Evolutionary conservation across 2,113 vertebrate genomes (phyloP).

Genomic region (Sprattus sprattus): DNA sequence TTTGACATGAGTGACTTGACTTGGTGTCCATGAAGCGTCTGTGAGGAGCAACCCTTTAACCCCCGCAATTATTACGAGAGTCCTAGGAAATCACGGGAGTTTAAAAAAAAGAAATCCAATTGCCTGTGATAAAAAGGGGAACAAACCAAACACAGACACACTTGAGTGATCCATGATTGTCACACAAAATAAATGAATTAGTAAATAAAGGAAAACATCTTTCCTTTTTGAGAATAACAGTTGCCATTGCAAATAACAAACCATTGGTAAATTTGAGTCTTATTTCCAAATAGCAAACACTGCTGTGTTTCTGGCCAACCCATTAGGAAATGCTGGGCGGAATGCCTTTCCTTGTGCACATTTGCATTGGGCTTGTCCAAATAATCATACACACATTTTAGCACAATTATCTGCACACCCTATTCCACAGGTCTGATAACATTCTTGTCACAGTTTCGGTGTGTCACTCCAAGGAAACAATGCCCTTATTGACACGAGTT

Average conservation of each 20-base stretch:
- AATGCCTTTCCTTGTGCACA: constrained; percentile 50
- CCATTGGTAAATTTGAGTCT: neutral
- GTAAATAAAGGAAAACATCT: neutral
- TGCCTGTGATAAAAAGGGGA: neutral
- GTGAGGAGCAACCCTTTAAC: constrained; percentile 61
- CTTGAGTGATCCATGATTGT: neutral
- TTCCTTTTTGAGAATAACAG: neutral
- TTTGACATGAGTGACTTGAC: constrained; percentile 73
- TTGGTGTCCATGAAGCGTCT: constrained; percentile 59
- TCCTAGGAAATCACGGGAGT: constrained; percentile 62
- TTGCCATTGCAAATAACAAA: no score
- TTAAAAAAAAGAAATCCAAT: constrained; percentile 21
- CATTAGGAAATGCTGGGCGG: constrained; percentile 42
- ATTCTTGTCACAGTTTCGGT: constrained; percentile 81
- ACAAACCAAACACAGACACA: neutral
- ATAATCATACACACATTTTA: constrained; percentile 80
- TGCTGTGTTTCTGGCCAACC: constrained; percentile 7
- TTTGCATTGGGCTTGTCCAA: constrained; percentile 74
- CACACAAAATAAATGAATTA: neutral
- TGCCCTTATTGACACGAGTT: constrained; percentile 81
- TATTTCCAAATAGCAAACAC: constrained; percentile 16
- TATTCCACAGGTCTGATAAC: constrained; percentile 84
- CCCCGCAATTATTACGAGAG: constrained; percentile 61
- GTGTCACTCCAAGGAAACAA: constrained; percentile 82
- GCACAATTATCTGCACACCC: constrained; percentile 77